A percentile compares a stretch with the other conserved stretches of the same genome.
Conservation (phyloP, 2,888 invertebrate species). For the Lottia scabra region DNA sequence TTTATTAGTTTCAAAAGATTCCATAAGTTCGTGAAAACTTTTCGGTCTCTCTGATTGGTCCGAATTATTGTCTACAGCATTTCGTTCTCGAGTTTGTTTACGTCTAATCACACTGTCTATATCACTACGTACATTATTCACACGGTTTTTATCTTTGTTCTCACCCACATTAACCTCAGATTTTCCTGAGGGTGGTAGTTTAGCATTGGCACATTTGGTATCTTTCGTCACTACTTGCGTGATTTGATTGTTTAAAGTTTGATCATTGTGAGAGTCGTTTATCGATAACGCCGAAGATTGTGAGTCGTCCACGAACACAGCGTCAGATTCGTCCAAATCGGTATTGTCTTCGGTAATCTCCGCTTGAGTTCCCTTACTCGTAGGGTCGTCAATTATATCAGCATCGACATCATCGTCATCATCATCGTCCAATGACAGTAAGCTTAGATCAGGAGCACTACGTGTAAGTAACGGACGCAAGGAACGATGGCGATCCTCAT, state of each 20-base stretch:
- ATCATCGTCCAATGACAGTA: constrained; percentile 32
- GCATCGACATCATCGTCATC: constrained; percentile 24
- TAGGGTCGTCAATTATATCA: constrained; percentile 23
- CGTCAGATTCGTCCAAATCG: constrained; percentile 11
- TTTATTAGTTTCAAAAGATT: constrained; percentile 47
- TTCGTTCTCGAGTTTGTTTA: no score
- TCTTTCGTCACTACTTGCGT: no score
- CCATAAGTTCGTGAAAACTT: constrained; percentile 59
- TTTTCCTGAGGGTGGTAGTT: neutral
- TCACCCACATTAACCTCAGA: constrained; percentile 3
- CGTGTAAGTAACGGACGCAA: constrained; percentile 46
- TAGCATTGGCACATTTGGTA: neutral
- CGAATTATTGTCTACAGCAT: neutral
- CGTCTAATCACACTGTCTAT: neutral
- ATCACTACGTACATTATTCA: neutral
- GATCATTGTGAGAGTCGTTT: no score
- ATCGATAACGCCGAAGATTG: neutral
- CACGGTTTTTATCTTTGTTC: constrained; percentile 8
- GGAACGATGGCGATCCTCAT: constrained; percentile 43
- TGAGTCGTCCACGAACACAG: neutral
- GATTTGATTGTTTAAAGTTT: no score
- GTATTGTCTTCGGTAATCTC: constrained; percentile 8
- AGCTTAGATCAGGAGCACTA: constrained; percentile 60
- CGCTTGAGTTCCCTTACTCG: constrained; percentile 2
- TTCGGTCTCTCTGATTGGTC: constrained; percentile 45